Conservation (phyloP, 1,140 invertebrate genomes). For the Drosophila orosa region DNA sequence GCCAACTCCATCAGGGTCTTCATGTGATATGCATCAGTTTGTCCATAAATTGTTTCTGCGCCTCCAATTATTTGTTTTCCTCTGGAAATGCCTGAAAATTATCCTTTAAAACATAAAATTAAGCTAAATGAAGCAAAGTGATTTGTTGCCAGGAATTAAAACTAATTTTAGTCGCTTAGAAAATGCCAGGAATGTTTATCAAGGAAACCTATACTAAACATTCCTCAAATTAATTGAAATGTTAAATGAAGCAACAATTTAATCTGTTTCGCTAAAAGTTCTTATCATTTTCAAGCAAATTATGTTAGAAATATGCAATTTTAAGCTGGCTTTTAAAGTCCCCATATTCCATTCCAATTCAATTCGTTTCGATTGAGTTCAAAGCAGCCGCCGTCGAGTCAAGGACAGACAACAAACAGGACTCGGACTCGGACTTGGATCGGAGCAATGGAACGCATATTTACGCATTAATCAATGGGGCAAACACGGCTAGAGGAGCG, state of each 20-base stretch:
- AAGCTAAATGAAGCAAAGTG: not conserved
- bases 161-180: not conserved
- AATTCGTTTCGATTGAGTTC: conserved; percentile 32
- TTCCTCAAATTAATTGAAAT: conserved; percentile 6
- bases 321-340: conserved; percentile 8
- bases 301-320: not conserved
- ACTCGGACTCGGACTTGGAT: not conserved
- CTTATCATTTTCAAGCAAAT: not conserved
- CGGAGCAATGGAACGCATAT: conserved; percentile 63
- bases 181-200: not conserved
- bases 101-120: not conserved
- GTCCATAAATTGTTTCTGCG: conserved; percentile 48
- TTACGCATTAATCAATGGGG: conserved; percentile 77
- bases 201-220: too few species aligned
- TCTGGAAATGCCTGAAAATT: not conserved
- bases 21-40: conserved; percentile 76
- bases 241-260: not conserved
- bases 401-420: conserved; percentile 58
- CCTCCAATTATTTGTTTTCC: not conserved
- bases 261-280: not conserved
- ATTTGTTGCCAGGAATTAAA: not conserved
- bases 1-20: conserved; percentile 51
- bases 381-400: conserved; percentile 13
- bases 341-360: conserved; percentile 3
- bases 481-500: conserved; percentile 51